Evolutionary conservation across 2,797 vertebrate genomes (phyloP).

Genomic region (Pachyuromys duprasi): DNA sequence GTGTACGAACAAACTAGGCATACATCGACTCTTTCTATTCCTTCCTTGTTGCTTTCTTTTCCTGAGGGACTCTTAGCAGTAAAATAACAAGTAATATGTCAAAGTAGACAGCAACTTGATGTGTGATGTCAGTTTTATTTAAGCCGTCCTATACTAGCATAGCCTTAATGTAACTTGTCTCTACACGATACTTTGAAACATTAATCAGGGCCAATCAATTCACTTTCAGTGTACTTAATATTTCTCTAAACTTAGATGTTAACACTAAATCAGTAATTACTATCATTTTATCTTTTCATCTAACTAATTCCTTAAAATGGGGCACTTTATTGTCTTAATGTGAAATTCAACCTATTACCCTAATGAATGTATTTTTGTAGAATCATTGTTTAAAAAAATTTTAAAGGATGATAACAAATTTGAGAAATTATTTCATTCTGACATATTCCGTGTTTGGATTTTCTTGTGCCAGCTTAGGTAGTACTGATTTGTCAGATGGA

Average conservation of each 20-base stretch:
- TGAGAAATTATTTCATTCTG: constrained; percentile 74
- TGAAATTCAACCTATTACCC: constrained; percentile 72
- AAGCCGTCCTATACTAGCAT: constrained; percentile 61
- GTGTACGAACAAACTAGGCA: neutral
- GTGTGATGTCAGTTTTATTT: constrained; percentile 77
- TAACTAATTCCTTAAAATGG: constrained; percentile 74
- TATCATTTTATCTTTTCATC: constrained; percentile 59
- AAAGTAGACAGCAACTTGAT: constrained; percentile 79
- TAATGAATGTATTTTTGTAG: constrained; percentile 64
- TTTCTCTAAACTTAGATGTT: constrained; percentile 65
- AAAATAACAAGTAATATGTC: constrained; percentile 80
- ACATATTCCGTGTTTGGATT: constrained; percentile 81
- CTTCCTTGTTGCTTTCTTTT: constrained; percentile 70
- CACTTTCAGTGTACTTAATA: constrained; percentile 62
- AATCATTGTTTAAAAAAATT: constrained; percentile 57
- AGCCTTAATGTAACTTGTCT: constrained; percentile 73
- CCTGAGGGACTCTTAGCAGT: constrained; percentile 70
- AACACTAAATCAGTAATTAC: constrained; percentile 74
- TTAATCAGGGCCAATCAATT: constrained; percentile 57
- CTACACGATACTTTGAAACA: constrained; percentile 67
- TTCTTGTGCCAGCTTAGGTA: constrained; percentile 74
- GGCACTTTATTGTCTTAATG: constrained; percentile 55
- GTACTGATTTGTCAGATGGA: constrained; percentile 69
- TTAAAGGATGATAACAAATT: constrained; percentile 78
- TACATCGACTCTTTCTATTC: constrained; percentile 53